Evolutionary conservation across 2,797 vertebrate genomes (phyloP), one percentile per base, ranked within the genome.

Genomic region (Diplodus sargus): DNA sequence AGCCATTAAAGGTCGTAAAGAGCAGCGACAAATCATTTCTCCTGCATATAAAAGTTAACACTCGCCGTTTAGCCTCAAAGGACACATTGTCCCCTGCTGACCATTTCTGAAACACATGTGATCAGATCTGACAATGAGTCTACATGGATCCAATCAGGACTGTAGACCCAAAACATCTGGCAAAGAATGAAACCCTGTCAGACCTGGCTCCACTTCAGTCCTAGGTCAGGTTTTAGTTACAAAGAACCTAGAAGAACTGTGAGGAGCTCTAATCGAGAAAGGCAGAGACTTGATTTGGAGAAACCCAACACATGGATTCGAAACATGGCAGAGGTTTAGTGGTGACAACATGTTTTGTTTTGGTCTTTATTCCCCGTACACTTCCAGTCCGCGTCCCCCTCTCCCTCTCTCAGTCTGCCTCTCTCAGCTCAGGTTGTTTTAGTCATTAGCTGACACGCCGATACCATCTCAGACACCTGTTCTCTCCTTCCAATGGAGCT

Each of bases 391-490:
- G 28, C 61, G 39, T 74, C 60, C 53, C 57, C 49, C 57, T 17
- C 17, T 3, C 56, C 52, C 53, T 63, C 51, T 15, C 64, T 68
- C 73, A 20, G 47, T 71, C 70, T 77, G 77, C 65, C 75, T 85
- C 83, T 82, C 76, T 76, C 76, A 72, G 81, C 80, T 68, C 72
- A 78, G 87, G 79, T 78, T 91, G 88, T 90, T 91, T 87, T 87
- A 91, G 89, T 90, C 88, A 92, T 92, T 90, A 93, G 85, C 84
- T 85, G 86, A 89, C 84, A 91, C 57, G 70, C 76, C 67, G 91
- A 94, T 94, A 91, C 53, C 70, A 94, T 93, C 91, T 79, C 78
- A 88, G 89, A 93, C 90, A 92, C 89, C 91, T 93, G 90, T 93
- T 92, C 87, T 87, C 82, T 78, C 67, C 80, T 86, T 90, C 76